These are phyloP conservation scores for Girardia tigrina DNA, from an alignment of 2,888 invertebrate species.

Conservation along the genomic window DNA sequence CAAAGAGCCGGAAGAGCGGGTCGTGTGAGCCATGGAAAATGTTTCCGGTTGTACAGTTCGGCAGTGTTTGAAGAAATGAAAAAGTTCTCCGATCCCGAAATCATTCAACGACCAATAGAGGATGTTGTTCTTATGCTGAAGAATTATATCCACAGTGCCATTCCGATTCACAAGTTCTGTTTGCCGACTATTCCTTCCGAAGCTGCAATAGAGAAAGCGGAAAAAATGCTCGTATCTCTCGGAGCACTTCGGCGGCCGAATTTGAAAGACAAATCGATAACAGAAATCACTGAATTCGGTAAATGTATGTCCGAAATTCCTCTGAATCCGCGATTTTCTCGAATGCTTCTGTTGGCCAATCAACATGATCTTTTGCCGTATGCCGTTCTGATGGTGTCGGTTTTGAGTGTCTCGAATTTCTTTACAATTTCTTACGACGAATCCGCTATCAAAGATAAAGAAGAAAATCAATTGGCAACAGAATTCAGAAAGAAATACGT, in stretches of 20 bases:
- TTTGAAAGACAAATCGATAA: not conserved
- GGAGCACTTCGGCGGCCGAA: conserved; percentile 59
- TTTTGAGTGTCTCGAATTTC: conserved; percentile 80
- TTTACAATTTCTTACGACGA: conserved; percentile 45
- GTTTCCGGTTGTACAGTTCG: conserved; percentile 58
- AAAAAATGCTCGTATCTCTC: conserved; percentile 55
- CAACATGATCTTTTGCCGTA: conserved; percentile 72
- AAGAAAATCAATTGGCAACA: not conserved
- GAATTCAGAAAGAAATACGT: conserved; percentile 30
- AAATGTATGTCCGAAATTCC: conserved; percentile 75
- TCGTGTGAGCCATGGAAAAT: conserved; percentile 74
- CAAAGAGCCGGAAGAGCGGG: conserved; percentile 88
- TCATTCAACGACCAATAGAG: conserved; percentile 76
- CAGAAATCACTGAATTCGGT: conserved; percentile 65
- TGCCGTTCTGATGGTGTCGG: conserved; percentile 74
- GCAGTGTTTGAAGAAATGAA: conserved; percentile 69
- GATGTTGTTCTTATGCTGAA: conserved; percentile 87
- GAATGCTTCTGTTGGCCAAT: conserved; percentile 80
- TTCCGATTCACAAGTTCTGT: conserved; percentile 59
- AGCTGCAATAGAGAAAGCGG: conserved; percentile 55
- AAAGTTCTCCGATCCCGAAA: conserved; percentile 70
- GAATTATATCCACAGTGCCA: conserved; percentile 42
- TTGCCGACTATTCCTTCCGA: conserved; percentile 80
- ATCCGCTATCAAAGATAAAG: not conserved
- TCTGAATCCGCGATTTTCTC: conserved; percentile 76